These are phyloP conservation scores for Porites australiensis DNA, from an alignment of 64 coral and sea anemone species.

Conservation along the genomic window DNA sequence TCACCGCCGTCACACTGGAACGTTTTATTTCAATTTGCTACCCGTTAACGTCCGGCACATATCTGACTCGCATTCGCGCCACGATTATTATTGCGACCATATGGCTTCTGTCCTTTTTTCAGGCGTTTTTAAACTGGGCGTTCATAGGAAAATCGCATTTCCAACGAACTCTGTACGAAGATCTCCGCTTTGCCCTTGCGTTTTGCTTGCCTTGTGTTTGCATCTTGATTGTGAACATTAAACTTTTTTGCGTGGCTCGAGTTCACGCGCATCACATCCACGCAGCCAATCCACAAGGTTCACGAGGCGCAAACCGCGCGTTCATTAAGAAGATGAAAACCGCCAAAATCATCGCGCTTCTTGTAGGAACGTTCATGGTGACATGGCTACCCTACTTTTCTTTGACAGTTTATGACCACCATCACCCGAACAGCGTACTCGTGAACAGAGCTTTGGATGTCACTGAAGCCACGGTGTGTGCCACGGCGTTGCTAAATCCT, in stretches of 20 bases:
- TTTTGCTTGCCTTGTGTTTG: conserved; percentile 73
- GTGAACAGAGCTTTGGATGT: background rate
- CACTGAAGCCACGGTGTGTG: conserved; percentile 59
- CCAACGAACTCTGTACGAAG: conserved; percentile 42
- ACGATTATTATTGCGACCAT: conserved; percentile 34
- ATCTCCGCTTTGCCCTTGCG: conserved; percentile 69
- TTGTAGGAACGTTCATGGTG: conserved; percentile 84
- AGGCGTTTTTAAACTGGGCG: conserved; percentile 56
- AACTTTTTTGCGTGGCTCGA: conserved; percentile 75
- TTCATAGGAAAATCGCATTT: background rate
- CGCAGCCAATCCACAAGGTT: conserved; percentile 10
- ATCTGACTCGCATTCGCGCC: conserved; percentile 43
- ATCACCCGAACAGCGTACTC: background rate
- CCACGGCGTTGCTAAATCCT: conserved; percentile 76
- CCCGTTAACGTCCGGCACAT: conserved; percentile 71
- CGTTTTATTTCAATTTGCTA: conserved; percentile 75
- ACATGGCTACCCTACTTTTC: conserved; percentile 86
- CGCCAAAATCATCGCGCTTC: conserved; percentile 65
- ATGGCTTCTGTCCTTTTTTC: conserved; percentile 69
- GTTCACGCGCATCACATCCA: conserved; percentile 71
- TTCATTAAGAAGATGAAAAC: conserved; percentile 89
- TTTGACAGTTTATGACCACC: conserved; percentile 58
- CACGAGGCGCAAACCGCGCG: conserved; percentile 3
- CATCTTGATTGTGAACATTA: conserved; percentile 72
- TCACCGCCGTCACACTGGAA: conserved; percentile 87